These are phyloP conservation scores for Anguilla anguilla DNA, from an alignment of 2,797 vertebrate species.

Conservation along the genomic window DNA sequence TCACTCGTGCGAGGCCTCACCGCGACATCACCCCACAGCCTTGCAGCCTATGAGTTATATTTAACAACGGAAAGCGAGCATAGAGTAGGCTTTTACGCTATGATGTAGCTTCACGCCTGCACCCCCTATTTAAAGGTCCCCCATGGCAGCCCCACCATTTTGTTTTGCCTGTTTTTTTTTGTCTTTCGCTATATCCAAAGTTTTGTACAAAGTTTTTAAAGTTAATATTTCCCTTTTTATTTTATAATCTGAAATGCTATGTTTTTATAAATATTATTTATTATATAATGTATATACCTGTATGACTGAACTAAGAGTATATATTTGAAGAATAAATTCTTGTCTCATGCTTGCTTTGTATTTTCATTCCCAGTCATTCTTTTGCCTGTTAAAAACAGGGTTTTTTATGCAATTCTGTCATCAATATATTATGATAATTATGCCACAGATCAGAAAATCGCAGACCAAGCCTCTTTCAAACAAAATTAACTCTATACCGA, in stretches of 20 bases:
- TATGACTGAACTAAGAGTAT: slow-evolving; percentile 99
- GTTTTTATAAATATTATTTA: slow-evolving; percentile 99
- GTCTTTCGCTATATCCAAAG: slow-evolving; percentile 90
- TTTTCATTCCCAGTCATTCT: slow-evolving; percentile 23
- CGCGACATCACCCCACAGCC: slow-evolving; percentile 64
- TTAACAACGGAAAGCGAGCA: slow-evolving; percentile 59
- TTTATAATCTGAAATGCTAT: slow-evolving; percentile 97
- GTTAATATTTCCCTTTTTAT: slow-evolving; percentile 94
- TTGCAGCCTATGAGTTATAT: slow-evolving; percentile 65
- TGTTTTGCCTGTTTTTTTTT: slow-evolving; percentile 45
- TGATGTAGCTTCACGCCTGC: slow-evolving; percentile 75
- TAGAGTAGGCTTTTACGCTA: slow-evolving; percentile 48
- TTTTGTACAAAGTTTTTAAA: slow-evolving; percentile 96
- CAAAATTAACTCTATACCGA: not conserved
- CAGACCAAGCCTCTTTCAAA: not conserved
- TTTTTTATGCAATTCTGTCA: not conserved
- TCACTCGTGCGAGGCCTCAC: slow-evolving; percentile 56
- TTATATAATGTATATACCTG: slow-evolving; percentile 99
- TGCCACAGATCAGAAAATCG: not conserved
- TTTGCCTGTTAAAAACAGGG: not conserved
- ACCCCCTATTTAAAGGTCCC: slow-evolving; percentile 65
- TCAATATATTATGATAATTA: not conserved
- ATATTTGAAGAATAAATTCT: slow-evolving; percentile 94
- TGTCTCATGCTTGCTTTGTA: slow-evolving; percentile 60
- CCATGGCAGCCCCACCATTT: slow-evolving; percentile 55